Conservation (phyloP, 2,113 vertebrate species). For the Archocentrus centrarchus region DNA sequence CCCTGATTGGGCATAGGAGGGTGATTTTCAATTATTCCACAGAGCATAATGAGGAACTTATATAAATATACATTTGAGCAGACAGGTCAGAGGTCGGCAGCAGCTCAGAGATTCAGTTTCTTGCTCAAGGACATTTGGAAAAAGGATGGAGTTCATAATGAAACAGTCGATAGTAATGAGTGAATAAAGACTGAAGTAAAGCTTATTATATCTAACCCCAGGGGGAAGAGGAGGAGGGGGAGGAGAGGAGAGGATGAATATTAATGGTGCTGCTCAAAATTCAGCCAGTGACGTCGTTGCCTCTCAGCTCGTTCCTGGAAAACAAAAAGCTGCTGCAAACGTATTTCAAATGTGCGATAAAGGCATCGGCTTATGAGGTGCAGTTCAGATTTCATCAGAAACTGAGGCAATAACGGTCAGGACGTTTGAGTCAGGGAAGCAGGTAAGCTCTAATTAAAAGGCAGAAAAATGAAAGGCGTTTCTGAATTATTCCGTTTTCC, state of each 20-base stretch:
- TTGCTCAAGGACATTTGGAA: slow-evolving; percentile 25
- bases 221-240: background rate
- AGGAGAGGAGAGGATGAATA: slow-evolving; percentile 4
- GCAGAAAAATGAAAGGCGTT: too few species aligned
- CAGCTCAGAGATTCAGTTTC: slow-evolving; percentile 1
- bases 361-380: too few species aligned
- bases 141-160: background rate
- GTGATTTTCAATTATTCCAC: background rate
- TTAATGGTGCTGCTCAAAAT: slow-evolving; percentile 21
- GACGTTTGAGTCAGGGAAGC: background rate
- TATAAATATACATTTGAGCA: background rate
- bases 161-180: slow-evolving; percentile 10
- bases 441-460: too few species aligned
- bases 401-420: too few species aligned
- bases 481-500: background rate
- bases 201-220: background rate
- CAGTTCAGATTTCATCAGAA: too few species aligned
- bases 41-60: background rate
- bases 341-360: background rate
- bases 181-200: slow-evolving; percentile 28
- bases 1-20: background rate
- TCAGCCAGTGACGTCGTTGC: background rate
- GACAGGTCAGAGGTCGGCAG: slow-evolving; percentile 20
- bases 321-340: background rate
- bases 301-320: background rate